Evolutionary conservation across 2,888 invertebrate species (phyloP).

Genomic region (Melanostoma scalare): DNA sequence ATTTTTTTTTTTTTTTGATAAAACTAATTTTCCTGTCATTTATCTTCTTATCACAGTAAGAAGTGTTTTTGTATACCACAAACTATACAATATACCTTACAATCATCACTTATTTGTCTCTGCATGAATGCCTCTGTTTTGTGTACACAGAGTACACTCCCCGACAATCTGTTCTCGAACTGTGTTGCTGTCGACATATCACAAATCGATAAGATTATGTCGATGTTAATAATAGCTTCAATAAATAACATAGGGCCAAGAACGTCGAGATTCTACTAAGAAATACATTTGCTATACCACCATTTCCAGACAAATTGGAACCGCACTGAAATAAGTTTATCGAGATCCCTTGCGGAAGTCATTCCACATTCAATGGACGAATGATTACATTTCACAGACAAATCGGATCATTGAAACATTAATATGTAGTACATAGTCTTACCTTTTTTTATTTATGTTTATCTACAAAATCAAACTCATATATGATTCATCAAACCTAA

Average conservation of each 20-base stretch:
- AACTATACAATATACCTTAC: too few relatives aligned
- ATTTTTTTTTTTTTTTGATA: too few relatives aligned
- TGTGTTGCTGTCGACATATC: constrained; percentile 8
- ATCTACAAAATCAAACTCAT: background rate
- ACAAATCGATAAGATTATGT: constrained; percentile 6
- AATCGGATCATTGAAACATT: constrained; percentile 9
- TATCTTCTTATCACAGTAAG: too few relatives aligned
- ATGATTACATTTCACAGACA: constrained; percentile 17
- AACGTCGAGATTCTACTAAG: background rate
- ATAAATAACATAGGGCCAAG: background rate
- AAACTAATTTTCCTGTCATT: too few relatives aligned
- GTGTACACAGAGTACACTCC: background rate
- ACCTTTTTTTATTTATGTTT: too few relatives aligned
- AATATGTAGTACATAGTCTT: background rate
- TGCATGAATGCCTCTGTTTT: too few relatives aligned
- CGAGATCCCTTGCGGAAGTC: background rate
- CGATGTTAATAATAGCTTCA: constrained; percentile 2
- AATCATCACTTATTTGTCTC: too few relatives aligned
- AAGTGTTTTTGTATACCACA: too few relatives aligned
- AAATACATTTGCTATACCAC: background rate
- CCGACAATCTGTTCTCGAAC: background rate
- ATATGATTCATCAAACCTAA: background rate
- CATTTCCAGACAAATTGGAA: background rate
- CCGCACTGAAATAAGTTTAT: background rate
- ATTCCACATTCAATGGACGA: background rate